Conservation (phyloP, 2,888 invertebrate genomes). For the Stenodera caucasica region DNA sequence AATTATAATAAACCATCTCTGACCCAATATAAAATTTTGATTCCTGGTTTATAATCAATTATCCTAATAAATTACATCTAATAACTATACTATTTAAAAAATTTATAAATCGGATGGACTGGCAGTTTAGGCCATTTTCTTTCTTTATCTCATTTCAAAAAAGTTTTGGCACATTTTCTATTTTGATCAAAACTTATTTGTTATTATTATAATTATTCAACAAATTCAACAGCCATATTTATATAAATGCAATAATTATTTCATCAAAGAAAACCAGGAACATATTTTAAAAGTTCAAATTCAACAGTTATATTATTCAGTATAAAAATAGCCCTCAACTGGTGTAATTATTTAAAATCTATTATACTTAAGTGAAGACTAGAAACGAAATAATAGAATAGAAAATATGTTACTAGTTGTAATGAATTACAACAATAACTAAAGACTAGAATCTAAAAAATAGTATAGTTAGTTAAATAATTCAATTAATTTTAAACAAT, state of each 20-base stretch:
- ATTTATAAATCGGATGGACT: constrained; percentile 25
- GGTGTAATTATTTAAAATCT: not conserved
- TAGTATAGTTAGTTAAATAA: not conserved
- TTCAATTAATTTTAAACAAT: constrained; percentile 19
- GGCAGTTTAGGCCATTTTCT: constrained; percentile 25
- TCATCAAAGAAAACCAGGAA: not conserved
- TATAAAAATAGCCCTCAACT: not conserved
- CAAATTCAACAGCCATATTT: constrained; percentile 1
- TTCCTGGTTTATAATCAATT: not conserved
- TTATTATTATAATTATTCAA: not conserved
- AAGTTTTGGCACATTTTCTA: constrained; percentile 24
- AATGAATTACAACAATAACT: not conserved
- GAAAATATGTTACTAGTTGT: not conserved
- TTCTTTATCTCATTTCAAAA: not conserved
- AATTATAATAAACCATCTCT: not conserved
- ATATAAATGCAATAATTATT: not conserved
- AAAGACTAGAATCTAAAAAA: constrained; percentile 1
- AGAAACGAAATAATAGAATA: not conserved
- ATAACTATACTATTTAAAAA: not conserved
- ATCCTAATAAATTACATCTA: not conserved
- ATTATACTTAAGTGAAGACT: not conserved
- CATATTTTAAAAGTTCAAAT: not conserved
- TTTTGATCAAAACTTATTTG: not conserved
- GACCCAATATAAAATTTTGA: not conserved
- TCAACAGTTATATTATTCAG: not conserved